These are phyloP conservation scores for Champsocephalus esox DNA, from an alignment of 2,797 vertebrate species.

Conservation along the genomic window DNA sequence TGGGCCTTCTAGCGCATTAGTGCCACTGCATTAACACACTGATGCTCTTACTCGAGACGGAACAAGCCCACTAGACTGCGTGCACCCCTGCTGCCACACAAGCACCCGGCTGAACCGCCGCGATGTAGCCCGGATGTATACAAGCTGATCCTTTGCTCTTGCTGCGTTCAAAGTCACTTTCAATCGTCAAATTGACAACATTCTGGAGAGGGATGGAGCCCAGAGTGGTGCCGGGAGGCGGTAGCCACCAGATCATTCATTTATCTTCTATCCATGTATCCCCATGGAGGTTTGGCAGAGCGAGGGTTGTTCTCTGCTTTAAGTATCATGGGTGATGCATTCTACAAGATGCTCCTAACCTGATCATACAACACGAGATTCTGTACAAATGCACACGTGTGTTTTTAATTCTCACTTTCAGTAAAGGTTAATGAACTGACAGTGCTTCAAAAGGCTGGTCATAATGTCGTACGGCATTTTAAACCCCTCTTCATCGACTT, in stretches of 20 bases:
- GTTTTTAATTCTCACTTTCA: constrained; percentile 4
- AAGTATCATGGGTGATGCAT: constrained; percentile 4
- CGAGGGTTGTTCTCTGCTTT: constrained; percentile 32
- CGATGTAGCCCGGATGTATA: constrained; percentile 45
- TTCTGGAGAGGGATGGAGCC: constrained; percentile 37
- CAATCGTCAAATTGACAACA: constrained; percentile 39
- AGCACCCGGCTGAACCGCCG: neutral
- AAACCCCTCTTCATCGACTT: neutral
- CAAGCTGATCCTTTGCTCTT: constrained; percentile 42
- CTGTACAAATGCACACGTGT: neutral
- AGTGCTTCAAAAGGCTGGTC: neutral
- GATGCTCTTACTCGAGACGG: constrained; percentile 66
- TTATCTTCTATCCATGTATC: constrained; percentile 36
- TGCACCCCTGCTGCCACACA: neutral
- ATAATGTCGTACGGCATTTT: neutral
- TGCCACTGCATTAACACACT: constrained; percentile 73
- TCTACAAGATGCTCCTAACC: constrained; percentile 17
- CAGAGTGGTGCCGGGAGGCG: constrained; percentile 30
- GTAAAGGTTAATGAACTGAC: neutral
- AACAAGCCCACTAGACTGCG: constrained; percentile 30
- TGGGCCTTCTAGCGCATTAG: constrained; percentile 72
- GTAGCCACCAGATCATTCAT: constrained; percentile 57
- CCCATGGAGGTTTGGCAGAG: constrained; percentile 40
- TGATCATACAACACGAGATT: constrained; percentile 2
- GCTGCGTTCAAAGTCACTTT: constrained; percentile 47